phyloP scores from a whole-genome alignment of 1,140 invertebrate species.

The Pinna nobilis region DNA sequence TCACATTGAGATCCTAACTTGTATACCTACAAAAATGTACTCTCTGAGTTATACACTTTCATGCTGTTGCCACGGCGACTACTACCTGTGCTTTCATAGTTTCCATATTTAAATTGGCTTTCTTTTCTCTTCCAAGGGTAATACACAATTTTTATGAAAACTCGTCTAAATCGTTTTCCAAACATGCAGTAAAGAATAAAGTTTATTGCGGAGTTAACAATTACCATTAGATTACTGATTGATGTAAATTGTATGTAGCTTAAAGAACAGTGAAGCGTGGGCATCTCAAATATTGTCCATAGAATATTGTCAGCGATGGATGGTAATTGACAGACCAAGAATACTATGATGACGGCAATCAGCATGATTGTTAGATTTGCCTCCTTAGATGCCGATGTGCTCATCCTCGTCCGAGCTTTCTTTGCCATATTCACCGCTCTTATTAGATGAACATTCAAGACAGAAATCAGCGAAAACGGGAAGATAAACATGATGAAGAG shows the following conservation, averaged over 20 bases:
- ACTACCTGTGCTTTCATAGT: constrained; percentile 42
- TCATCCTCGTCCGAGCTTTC: constrained; percentile 64
- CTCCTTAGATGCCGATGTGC: constrained; percentile 78
- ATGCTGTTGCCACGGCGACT: constrained; percentile 14
- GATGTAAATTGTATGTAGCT: constrained; percentile 78
- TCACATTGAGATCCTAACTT: constrained; percentile 9
- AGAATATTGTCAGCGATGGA: constrained; percentile 70
- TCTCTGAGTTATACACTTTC: constrained; percentile 36
- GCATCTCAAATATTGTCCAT: constrained; percentile 74
- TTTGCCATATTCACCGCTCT: constrained; percentile 81
- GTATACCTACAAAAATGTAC: constrained; percentile 30
- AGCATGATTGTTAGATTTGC: constrained; percentile 83
- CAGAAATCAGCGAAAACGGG: constrained; percentile 80
- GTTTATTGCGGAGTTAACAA: constrained; percentile 81
- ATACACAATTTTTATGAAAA: constrained; percentile 88
- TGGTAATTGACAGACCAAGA: constrained; percentile 85
- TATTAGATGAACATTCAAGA: constrained; percentile 85
- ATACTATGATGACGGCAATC: constrained; percentile 84
- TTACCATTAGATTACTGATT: constrained; percentile 83
- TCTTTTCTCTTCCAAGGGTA: constrained; percentile 75
- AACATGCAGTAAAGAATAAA: constrained; percentile 91
- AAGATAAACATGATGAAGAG: constrained; percentile 80
- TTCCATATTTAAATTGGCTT: constrained; percentile 42
- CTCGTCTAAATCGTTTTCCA: constrained; percentile 94
- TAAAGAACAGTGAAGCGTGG: constrained; percentile 76